A percentile compares a stretch with the other conserved stretches of the same genome.
Evolutionary conservation across 2,113 vertebrate species (phyloP).

Genomic region (Porphyrio hochstetteri): DNA sequence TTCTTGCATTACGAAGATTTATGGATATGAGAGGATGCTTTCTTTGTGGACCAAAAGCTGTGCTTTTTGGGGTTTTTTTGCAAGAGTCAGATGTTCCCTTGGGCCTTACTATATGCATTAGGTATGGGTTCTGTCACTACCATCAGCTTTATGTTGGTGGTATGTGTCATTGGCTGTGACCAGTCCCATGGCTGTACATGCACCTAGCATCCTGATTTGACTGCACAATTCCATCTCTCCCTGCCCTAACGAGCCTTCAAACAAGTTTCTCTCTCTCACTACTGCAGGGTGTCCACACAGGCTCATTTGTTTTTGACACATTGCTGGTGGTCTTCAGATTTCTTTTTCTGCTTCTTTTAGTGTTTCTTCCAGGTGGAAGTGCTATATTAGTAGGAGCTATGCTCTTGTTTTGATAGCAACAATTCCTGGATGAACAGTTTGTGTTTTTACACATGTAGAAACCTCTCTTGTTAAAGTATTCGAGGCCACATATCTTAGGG

Average conservation of each 20-base stretch:
- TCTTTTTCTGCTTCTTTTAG: background rate
- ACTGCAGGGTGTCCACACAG: no score
- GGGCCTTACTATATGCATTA: background rate
- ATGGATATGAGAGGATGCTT: background rate
- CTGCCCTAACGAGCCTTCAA: background rate
- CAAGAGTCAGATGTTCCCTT: background rate
- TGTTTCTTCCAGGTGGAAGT: background rate
- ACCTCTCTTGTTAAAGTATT: background rate
- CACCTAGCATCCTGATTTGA: background rate
- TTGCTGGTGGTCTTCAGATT: background rate
- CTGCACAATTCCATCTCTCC: background rate
- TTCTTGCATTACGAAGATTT: background rate
- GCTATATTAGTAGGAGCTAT: background rate
- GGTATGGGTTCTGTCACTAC: background rate
- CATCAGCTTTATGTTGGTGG: background rate
- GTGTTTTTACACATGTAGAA: background rate
- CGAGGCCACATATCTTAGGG: background rate
- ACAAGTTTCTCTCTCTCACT: background rate
- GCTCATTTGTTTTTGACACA: fast-evolving
- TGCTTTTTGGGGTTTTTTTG: background rate
- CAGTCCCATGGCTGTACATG: fast-evolving
- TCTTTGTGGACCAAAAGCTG: background rate
- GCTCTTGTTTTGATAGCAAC: background rate
- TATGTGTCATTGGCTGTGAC: background rate
- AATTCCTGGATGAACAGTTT: background rate